Evolutionary conservation across 1,140 invertebrate species (phyloP).

Genomic region (Leptopilina clavipes): DNA sequence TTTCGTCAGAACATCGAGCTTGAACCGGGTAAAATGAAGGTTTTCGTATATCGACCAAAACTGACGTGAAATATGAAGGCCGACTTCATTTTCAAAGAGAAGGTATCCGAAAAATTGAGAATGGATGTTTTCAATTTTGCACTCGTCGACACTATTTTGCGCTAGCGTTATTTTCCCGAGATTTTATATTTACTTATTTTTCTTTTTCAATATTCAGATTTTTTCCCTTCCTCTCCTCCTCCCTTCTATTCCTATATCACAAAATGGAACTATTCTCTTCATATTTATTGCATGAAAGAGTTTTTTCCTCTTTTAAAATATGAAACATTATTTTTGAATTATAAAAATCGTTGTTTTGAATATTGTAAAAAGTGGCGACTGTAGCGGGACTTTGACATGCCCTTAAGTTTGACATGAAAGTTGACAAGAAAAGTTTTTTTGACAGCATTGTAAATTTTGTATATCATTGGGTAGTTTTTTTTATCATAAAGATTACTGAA

Average conservation of each 20-base stretch:
- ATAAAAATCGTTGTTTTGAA: too few relatives aligned
- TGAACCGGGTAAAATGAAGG: constrained; percentile 24
- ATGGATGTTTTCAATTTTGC: constrained; percentile 35
- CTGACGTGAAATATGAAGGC: constrained; percentile 33
- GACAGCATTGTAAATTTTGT: not conserved
- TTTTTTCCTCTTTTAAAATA: too few relatives aligned
- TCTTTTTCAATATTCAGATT: constrained; percentile 14
- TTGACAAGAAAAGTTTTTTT: not conserved
- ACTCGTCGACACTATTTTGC: constrained; percentile 31
- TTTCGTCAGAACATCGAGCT: constrained; percentile 26
- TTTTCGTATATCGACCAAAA: constrained; percentile 30
- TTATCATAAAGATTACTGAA: constrained; percentile 10
- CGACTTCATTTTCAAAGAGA: constrained; percentile 30
- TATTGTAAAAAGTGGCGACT: too few relatives aligned
- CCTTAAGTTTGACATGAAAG: not conserved
- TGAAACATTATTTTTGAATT: too few relatives aligned
- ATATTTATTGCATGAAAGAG: not conserved
- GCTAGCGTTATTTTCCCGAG: not conserved
- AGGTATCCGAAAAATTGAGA: constrained; percentile 28
- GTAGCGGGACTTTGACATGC: not conserved
- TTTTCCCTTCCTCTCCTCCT: not conserved
- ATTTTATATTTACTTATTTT: constrained; percentile 13
- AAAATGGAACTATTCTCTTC: not conserved
- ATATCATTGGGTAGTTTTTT: not conserved
- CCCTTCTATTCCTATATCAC: not conserved